phyloP scores from a whole-genome alignment of 2,797 vertebrate species.

The Liasis olivaceus region DNA sequence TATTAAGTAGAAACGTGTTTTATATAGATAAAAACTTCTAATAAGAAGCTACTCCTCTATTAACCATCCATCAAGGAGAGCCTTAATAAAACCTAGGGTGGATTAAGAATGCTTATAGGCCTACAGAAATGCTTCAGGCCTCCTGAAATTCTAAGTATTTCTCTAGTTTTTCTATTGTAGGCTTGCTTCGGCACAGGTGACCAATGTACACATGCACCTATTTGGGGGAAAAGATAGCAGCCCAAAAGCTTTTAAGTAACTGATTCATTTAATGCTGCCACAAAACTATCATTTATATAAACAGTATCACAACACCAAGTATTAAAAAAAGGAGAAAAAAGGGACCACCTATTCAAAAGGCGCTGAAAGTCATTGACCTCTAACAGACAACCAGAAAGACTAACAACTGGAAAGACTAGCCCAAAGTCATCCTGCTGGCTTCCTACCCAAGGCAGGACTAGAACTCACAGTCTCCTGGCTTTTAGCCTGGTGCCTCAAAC shows the following conservation, averaged over 20 bases:
- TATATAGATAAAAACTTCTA: no score
- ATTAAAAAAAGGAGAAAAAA: neutral
- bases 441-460: neutral
- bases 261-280: neutral
- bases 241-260: neutral
- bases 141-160: neutral
- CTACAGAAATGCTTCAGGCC: neutral
- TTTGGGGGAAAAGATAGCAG: rapidly evolving
- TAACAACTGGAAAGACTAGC: neutral
- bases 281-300: neutral
- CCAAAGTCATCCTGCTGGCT: neutral
- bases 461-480: neutral
- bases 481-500: no score
- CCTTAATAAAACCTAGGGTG: neutral
- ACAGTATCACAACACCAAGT: neutral
- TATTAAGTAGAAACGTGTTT: no score
- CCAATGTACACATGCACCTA: neutral
- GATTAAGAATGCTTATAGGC: neutral
- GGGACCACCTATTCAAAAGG: neutral
- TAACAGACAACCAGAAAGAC: neutral
- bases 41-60: no score
- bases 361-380: neutral
- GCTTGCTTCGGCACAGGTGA: neutral
- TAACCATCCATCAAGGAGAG: no score
- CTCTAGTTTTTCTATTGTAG: neutral